Conservation (phyloP, 2,113 vertebrate species). For the Cyprinodon brontotheroides region DNA sequence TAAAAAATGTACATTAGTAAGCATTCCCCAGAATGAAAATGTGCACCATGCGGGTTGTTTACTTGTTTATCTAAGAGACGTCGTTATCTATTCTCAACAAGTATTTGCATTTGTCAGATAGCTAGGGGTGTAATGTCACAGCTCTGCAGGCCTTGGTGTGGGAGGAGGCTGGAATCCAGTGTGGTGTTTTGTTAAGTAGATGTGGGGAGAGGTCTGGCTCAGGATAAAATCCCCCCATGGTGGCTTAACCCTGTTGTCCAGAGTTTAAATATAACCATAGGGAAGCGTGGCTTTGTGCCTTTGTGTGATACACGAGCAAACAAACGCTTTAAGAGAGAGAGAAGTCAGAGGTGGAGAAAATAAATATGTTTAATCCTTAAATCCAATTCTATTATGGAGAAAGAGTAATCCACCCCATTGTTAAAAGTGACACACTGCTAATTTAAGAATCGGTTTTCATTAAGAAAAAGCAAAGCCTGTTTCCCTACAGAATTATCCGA, state of each 20-base stretch:
- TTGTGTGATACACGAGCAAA: slow-evolving; percentile 63
- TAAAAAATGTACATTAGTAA: slow-evolving; percentile 59
- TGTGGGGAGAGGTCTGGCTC: slow-evolving; percentile 69
- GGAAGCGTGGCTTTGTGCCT: slow-evolving; percentile 55
- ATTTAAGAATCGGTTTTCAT: slow-evolving; percentile 2
- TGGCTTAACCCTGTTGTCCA: slow-evolving; percentile 67
- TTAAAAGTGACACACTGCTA: slow-evolving; percentile 5
- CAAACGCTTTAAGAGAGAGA: slow-evolving; percentile 38
- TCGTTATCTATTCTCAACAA: slow-evolving; percentile 51
- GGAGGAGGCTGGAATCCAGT: slow-evolving; percentile 49
- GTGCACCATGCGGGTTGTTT: slow-evolving; percentile 51
- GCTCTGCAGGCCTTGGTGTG: slow-evolving; percentile 31
- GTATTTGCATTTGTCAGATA: slow-evolving; percentile 65
- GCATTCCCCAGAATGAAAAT: slow-evolving; percentile 58
- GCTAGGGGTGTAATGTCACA: slow-evolving; percentile 59
- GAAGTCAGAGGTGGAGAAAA: slow-evolving; percentile 38
- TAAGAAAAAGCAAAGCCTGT: neutral
- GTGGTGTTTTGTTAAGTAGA: slow-evolving; percentile 66
- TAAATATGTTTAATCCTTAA: slow-evolving; percentile 50
- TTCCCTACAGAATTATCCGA: neutral
- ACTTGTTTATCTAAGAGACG: slow-evolving; percentile 62
- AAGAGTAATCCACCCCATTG: slow-evolving; percentile 22
- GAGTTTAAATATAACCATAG: slow-evolving; percentile 76
- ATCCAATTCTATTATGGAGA: slow-evolving; percentile 30
- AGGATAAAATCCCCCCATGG: slow-evolving; percentile 61